Evolutionary conservation across 2,113 vertebrate genomes (phyloP).

Genomic region (Calyptomena viridis): DNA sequence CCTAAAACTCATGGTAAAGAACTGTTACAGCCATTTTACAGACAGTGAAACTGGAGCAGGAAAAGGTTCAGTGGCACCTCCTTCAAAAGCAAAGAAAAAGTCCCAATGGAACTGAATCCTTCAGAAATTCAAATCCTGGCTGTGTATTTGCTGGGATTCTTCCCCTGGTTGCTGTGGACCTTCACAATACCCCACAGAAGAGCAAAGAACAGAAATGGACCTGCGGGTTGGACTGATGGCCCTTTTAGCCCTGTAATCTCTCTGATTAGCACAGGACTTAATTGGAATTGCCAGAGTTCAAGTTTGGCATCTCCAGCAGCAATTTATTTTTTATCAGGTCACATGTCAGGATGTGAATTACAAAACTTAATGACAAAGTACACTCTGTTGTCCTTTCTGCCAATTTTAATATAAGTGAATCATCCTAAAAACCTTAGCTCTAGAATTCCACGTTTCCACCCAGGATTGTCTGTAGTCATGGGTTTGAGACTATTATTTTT

Average conservation of each 20-base stretch:
- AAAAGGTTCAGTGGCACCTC: neutral
- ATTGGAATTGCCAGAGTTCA: neutral
- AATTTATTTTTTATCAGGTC: neutral
- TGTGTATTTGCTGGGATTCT: neutral
- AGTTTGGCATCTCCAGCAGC: neutral
- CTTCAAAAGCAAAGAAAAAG: neutral
- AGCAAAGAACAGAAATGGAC: neutral
- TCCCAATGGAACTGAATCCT: neutral
- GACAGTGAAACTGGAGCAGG: neutral
- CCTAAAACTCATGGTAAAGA: neutral
- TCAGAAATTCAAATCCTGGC: neutral
- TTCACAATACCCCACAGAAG: accelerated
- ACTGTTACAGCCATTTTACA: neutral
- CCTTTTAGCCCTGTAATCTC: neutral
- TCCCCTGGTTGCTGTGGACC: neutral
- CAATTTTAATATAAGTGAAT: neutral
- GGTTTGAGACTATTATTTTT: neutral
- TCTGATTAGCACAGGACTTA: neutral
- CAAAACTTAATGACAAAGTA: neutral
- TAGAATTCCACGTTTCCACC: neutral
- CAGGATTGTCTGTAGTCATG: neutral
- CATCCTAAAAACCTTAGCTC: neutral
- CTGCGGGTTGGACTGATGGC: neutral
- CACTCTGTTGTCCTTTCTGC: neutral
- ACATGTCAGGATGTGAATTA: neutral